phyloP scores from a whole-genome alignment of 2,113 vertebrate genomes.

The Acanthochromis polyacanthus region DNA sequence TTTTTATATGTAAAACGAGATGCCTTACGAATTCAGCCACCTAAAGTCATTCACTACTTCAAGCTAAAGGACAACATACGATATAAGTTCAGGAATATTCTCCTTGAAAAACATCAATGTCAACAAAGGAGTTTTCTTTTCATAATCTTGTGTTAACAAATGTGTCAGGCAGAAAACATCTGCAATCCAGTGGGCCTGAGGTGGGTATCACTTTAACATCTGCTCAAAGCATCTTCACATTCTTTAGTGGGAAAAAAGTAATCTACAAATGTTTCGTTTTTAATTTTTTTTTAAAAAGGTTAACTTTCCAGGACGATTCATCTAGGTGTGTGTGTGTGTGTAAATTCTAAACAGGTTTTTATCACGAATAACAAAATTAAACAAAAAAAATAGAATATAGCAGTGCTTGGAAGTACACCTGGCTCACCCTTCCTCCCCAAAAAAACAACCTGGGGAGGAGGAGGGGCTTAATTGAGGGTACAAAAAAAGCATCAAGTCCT shows the following conservation, averaged over 20 bases:
- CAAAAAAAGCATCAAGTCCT: slow-evolving; percentile 79
- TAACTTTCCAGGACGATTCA: slow-evolving; percentile 67
- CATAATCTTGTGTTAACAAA: slow-evolving; percentile 63
- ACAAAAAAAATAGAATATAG: slow-evolving; percentile 73
- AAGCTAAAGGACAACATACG: slow-evolving; percentile 85
- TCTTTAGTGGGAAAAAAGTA: slow-evolving; percentile 79
- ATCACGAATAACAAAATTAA: slow-evolving; percentile 77
- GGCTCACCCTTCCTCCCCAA: slow-evolving; percentile 33
- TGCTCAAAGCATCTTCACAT: slow-evolving; percentile 77
- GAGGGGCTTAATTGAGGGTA: slow-evolving; percentile 65
- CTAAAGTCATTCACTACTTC: slow-evolving; percentile 84
- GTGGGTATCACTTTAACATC: slow-evolving; percentile 67
- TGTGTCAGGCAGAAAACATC: slow-evolving; percentile 65
- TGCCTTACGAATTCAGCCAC: slow-evolving; percentile 79
- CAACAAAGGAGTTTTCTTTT: slow-evolving; percentile 64
- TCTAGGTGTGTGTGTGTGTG: slow-evolving; percentile 70
- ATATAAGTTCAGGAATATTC: slow-evolving; percentile 78
- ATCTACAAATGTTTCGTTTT: slow-evolving; percentile 73
- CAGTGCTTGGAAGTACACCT: slow-evolving; percentile 81
- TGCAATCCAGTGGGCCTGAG: slow-evolving; percentile 78
- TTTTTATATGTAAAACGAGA: slow-evolving; percentile 77
- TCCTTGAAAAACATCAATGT: slow-evolving; percentile 78
- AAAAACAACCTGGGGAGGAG: slow-evolving; percentile 50
- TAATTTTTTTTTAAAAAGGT: slow-evolving; percentile 80
- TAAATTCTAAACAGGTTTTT: slow-evolving; percentile 81